Evolutionary conservation across 2,113 vertebrate species (phyloP).

Genomic region (Eulacestoma nigropectus): DNA sequence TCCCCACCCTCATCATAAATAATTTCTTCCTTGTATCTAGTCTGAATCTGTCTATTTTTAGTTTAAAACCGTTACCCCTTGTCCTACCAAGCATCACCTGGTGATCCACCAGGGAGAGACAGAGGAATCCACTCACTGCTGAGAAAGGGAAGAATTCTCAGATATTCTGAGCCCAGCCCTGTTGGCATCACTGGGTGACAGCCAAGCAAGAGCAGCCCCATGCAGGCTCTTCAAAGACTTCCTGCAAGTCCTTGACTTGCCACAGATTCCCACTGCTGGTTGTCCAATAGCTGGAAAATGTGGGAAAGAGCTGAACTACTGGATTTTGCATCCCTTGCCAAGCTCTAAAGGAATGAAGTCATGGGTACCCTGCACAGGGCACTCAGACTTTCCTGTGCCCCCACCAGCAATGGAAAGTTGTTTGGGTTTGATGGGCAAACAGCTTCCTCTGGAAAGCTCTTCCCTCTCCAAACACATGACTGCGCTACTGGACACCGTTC

Average conservation of each 20-base stretch:
- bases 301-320: neutral
- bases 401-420: conserved; percentile 57
- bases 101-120: neutral
- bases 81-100: neutral
- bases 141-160: neutral
- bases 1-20: neutral
- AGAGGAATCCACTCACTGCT: neutral
- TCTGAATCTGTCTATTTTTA: neutral
- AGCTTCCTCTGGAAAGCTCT: conserved; percentile 43
- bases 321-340: conserved; percentile 37
- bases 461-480: conserved; percentile 68
- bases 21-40: neutral
- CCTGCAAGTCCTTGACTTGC: neutral
- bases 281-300: neutral
- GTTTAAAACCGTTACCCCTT: neutral
- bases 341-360: conserved; percentile 38
- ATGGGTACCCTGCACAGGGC: neutral
- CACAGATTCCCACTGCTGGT: neutral
- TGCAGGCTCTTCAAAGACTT: neutral
- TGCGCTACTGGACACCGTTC: conserved; percentile 68
- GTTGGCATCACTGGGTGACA: neutral
- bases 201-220: neutral
- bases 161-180: neutral
- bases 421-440: conserved; percentile 54
- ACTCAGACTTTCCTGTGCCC: conserved; percentile 51